These are phyloP conservation scores for Percopsis transmontana DNA, from an alignment of 2,113 vertebrate genomes.

Conservation along the genomic window DNA sequence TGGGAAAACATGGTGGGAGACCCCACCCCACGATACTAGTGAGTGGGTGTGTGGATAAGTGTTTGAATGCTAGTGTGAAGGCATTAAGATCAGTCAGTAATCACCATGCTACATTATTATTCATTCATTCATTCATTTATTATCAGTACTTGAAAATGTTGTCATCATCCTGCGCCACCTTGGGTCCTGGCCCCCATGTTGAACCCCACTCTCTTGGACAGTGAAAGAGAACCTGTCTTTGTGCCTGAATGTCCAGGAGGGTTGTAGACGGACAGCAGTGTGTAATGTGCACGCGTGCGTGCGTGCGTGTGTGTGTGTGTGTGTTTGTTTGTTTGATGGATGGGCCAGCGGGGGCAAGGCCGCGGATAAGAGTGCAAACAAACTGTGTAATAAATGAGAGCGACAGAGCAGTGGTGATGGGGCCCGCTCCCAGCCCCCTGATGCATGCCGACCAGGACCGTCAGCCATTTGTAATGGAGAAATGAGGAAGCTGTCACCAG, in stretches of 20 bases:
- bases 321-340: conserved; percentile 83
- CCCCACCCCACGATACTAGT: conserved; percentile 10
- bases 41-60: conserved; percentile 20
- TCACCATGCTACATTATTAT: background rate
- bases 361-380: conserved; percentile 95
- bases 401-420: conserved; percentile 84
- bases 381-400: conserved; percentile 93
- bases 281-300: conserved; percentile 52
- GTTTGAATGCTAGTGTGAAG: conserved; percentile 24
- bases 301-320: background rate
- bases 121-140: no score
- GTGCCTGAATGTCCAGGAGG: conserved; percentile 43
- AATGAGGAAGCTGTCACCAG: conserved; percentile 84
- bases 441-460: conserved; percentile 89
- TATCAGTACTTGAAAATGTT: no score
- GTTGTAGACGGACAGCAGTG: conserved; percentile 73
- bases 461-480: conserved; percentile 90
- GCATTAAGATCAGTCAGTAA: background rate
- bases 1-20: conserved; percentile 31
- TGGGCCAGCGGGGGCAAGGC: conserved; percentile 91
- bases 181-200: no score
- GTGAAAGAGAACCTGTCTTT: conserved; percentile 10
- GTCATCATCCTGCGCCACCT: no score
- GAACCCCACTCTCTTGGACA: no score
- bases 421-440: conserved; percentile 81